Evolutionary conservation across 2,113 vertebrate species (phyloP), one percentile per base, ranked within the genome.

Genomic region (Chionis minor): DNA sequence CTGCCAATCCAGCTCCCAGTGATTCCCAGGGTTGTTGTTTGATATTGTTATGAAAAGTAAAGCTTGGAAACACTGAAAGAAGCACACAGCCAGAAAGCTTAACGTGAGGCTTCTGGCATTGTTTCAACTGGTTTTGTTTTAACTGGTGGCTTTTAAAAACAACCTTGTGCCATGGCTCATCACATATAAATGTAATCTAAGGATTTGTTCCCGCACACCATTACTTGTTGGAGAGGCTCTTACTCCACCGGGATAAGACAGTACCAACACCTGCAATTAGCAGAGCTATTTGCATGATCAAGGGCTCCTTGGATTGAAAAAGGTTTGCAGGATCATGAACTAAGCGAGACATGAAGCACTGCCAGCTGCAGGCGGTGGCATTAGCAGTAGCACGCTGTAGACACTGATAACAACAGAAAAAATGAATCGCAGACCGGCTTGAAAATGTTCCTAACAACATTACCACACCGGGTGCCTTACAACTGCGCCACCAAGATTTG

Each of bases 281-380:
- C 82, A 73, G 85, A 81, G 72, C 55, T 51, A 38, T 72, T 59
- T 80, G 74, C 81, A 77, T 33, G 30, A 86, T 72, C 91, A 83
- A 88, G 70, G 32, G 49, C 62, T 87, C 66, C 44, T 71, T 15
- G 80, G 84, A 35, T n/a, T 44, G 72, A 45, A 33, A 70, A 56
- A 44, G 62, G 18, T 55, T 77, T 85, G 67, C 51, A 49, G 67
- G 79, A 79, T 55, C 61, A 13, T 10, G 82, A 93, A 26, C 70
- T 38, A 8, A 35, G 62, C 51, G 77, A 66, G 81, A n/a, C 81
- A 28, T 7, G 7, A 40, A 70, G 86, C 91, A 56, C 58, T 52
- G 86, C 66, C 75, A 88, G 91, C 81, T 88, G 92, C 89, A 82
- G 92, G 81, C 78, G 95, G 69, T 12, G 49, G 88, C 72, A 32